Conservation (phyloP, 2,113 vertebrate species). For the Istiophorus platypterus region DNA sequence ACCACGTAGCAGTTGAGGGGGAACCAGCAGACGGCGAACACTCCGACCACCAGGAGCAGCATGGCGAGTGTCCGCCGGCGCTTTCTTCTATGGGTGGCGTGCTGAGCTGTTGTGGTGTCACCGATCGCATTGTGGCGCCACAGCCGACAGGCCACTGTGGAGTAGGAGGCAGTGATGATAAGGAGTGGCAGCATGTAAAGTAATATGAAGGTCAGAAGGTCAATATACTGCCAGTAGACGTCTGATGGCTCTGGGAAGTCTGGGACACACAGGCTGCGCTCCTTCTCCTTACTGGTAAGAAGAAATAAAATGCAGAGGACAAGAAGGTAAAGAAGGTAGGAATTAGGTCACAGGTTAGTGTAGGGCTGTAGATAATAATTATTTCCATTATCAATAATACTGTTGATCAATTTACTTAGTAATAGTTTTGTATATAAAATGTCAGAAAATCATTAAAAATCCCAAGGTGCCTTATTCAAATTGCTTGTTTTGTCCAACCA, state of each 20-base stretch:
- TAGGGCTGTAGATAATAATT: background rate
- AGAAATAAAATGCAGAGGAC: background rate
- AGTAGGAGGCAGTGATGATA: constrained; percentile 90
- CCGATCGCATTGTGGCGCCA: constrained; percentile 92
- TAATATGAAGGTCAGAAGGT: constrained; percentile 91
- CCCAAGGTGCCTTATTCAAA: background rate
- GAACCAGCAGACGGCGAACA: constrained; percentile 95
- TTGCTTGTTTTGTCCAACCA: no score
- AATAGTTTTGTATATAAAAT: background rate
- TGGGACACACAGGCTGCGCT: constrained; percentile 91
- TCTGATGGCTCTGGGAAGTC: constrained; percentile 95
- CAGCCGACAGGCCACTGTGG: constrained; percentile 90
- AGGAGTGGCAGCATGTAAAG: constrained; percentile 93
- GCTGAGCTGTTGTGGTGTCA: constrained; percentile 91
- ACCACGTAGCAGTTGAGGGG: constrained; percentile 96
- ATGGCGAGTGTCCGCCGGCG: constrained; percentile 93
- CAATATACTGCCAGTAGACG: constrained; percentile 94
- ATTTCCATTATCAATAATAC: background rate
- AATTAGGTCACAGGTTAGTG: background rate
- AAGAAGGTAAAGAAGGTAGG: background rate
- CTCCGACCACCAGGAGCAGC: constrained; percentile 92
- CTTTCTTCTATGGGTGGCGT: constrained; percentile 87
- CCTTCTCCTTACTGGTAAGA: constrained; percentile 84
- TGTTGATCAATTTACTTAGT: background rate
- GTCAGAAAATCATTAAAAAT: background rate